Conservation (phyloP, 2,797 vertebrate genomes). For the Enteromius trimaculatus region DNA sequence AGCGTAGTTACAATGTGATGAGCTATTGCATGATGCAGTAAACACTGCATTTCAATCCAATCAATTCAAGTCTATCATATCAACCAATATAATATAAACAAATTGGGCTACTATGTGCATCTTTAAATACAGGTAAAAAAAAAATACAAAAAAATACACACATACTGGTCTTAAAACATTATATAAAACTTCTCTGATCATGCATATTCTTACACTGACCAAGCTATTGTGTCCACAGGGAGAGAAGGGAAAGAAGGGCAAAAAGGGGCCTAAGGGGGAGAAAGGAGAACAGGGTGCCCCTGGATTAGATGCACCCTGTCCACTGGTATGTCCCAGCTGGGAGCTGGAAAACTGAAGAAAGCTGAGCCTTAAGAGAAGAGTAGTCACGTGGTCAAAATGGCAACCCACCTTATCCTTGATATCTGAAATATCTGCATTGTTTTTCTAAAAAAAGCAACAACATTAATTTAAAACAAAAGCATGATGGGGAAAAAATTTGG, state of each 20-base stretch:
- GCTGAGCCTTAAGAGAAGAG: conserved; percentile 76
- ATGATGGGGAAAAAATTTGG: not conserved
- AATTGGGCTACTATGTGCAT: not conserved
- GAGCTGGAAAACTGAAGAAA: conserved; percentile 75
- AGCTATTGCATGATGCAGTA: not conserved
- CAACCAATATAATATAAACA: not conserved
- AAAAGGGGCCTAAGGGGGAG: conserved; percentile 99
- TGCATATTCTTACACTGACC: conserved; percentile 81
- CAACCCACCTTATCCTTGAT: conserved; percentile 52
- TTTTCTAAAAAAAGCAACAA: not conserved
- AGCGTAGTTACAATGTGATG: not conserved
- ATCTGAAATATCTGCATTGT: not conserved
- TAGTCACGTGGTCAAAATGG: conserved; percentile 70
- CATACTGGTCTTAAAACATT: conserved; percentile 42
- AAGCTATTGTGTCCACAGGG: conserved; percentile 98
- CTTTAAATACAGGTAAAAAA: conserved; percentile 2
- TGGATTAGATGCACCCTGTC: conserved; percentile 99
- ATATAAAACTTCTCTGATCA: conserved; percentile 41
- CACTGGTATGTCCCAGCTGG: conserved; percentile 94
- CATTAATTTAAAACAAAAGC: not conserved
- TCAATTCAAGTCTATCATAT: not conserved
- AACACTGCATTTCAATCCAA: not conserved
- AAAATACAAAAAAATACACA: not conserved
- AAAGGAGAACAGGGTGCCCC: conserved; percentile 99
- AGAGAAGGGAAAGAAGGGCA: conserved; percentile 99